Evolutionary conservation across 2,888 invertebrate genomes (phyloP), one percentile per base, ranked within the genome.

Genomic region (Eucriotettix oculatus): DNA sequence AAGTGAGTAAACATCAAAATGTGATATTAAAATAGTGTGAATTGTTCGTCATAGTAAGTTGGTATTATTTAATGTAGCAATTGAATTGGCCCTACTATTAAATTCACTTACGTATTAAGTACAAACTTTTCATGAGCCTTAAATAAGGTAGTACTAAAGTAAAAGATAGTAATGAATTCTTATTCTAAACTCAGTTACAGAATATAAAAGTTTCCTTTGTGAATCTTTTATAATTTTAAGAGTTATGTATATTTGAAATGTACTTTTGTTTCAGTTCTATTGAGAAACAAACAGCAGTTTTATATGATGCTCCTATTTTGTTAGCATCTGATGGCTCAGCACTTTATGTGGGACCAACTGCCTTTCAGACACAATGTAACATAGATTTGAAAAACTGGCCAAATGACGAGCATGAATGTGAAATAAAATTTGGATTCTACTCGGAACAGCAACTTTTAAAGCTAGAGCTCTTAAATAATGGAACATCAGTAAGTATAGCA

Each of bases 301-400:
- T 73, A 16, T 66, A 68, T 57, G 65, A 70, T 43, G 67, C 69
- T 10, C 63, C 68, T 56, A 64, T 73, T 65, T 63, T 67, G 9
- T 71, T 72, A 10, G 64, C 65, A 59, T 65, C 65, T 54, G 67
- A 67, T 7, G 75, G 75, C 5, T 42, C 65, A 7, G 73, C 73
- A 0, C 66, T 64, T 16, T 75, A 75, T 75, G 66, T 65, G 40
- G 69, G 75, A 0, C 56, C 66, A 1, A 63, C 71, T 2, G 65
- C 69, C 52, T 64, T 74, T 16, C 67, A 70, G 52, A 70, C 71
- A 2, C 73, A 73, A 69, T 76, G 76, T 61, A 62, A 69, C 3
- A 61, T 68, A 3, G 68, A 72, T 58, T 64, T 75, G 41, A 69
- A 68, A 5, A 65, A 69, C 40, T 76, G 76, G 76, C 76, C 76